phyloP scores from a whole-genome alignment of 2,888 invertebrate genomes.

The Chironomus riparius region DNA sequence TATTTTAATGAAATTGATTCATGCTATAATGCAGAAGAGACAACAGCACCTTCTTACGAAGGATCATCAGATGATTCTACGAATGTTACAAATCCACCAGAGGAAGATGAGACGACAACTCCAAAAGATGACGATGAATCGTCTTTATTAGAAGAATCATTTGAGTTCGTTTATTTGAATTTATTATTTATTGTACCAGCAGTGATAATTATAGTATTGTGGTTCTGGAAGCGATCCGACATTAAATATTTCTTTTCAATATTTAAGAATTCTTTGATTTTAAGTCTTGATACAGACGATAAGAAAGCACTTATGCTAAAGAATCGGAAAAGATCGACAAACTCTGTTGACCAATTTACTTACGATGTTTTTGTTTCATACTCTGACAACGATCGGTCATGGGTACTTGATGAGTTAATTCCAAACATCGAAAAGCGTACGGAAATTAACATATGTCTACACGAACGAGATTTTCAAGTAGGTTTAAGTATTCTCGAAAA shows the following conservation, averaged over 20 bases:
- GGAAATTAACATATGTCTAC: conserved; percentile 54
- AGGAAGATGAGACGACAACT: not conserved
- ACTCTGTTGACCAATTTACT: conserved; percentile 37
- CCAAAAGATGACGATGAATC: not conserved
- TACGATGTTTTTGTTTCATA: conserved; percentile 65
- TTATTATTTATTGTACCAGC: not conserved
- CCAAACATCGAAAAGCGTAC: conserved; percentile 52
- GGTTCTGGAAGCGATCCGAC: conserved; percentile 30
- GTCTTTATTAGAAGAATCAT: not conserved
- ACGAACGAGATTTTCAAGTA: conserved; percentile 64
- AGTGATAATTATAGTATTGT: not conserved
- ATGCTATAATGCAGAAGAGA: not conserved
- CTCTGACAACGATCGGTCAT: conserved; percentile 53
- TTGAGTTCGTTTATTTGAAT: not conserved
- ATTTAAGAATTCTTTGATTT: conserved; percentile 31
- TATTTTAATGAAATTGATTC: not conserved
- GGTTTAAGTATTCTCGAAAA: conserved; percentile 61
- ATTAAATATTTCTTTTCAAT: conserved; percentile 34
- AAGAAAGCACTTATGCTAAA: conserved; percentile 15
- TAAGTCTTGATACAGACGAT: conserved; percentile 25
- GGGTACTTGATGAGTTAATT: conserved; percentile 54
- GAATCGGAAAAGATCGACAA: conserved; percentile 28
- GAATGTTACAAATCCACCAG: not conserved
- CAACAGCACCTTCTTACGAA: not conserved
- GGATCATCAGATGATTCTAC: not conserved